A percentile compares a stretch with the other conserved stretches of the same genome.
These are phyloP conservation scores for Enteromius paludinosus DNA, from an alignment of 2,797 vertebrate genomes.

Conservation along the genomic window DNA sequence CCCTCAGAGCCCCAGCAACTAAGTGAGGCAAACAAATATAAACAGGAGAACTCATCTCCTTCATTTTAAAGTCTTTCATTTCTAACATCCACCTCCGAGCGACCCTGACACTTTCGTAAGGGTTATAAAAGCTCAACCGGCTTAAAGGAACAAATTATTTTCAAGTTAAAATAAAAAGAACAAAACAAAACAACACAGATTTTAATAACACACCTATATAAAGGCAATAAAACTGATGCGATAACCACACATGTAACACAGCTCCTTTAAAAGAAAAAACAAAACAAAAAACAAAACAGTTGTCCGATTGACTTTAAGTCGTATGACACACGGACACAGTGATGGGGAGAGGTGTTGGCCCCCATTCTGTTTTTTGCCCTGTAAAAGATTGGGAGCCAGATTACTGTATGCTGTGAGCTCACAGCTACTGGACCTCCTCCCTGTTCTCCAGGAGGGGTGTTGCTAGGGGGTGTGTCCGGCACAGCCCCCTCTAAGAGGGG, in stretches of 20 bases:
- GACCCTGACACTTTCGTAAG: conserved; percentile 46
- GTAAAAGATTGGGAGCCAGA: conserved; percentile 40
- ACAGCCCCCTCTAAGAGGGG: conserved; percentile 70
- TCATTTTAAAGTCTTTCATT: conserved; percentile 40
- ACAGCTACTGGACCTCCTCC: conserved; percentile 58
- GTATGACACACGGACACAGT: conserved; percentile 29
- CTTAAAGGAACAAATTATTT: conserved; percentile 55
- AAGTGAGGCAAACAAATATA: conserved; percentile 45
- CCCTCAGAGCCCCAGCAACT: conserved; percentile 52
- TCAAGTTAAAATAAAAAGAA: conserved; percentile 65
- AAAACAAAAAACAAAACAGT: not conserved
- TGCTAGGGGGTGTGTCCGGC: conserved; percentile 72
- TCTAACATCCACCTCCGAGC: conserved; percentile 53
- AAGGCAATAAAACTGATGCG: conserved; percentile 64
- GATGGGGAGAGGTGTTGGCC: conserved; percentile 19
- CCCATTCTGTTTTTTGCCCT: conserved; percentile 41
- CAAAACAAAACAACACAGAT: conserved; percentile 66
- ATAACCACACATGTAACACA: conserved; percentile 71
- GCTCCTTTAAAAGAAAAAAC: conserved; percentile 57
- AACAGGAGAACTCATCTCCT: conserved; percentile 4
- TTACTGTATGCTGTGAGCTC: conserved; percentile 30
- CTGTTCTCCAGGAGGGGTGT: conserved; percentile 56
- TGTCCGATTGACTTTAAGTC: conserved; percentile 55
- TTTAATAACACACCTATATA: conserved; percentile 67
- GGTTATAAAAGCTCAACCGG: conserved; percentile 45